Evolutionary conservation across 2,797 vertebrate species (phyloP).

Genomic region (Sebastes variabilis): DNA sequence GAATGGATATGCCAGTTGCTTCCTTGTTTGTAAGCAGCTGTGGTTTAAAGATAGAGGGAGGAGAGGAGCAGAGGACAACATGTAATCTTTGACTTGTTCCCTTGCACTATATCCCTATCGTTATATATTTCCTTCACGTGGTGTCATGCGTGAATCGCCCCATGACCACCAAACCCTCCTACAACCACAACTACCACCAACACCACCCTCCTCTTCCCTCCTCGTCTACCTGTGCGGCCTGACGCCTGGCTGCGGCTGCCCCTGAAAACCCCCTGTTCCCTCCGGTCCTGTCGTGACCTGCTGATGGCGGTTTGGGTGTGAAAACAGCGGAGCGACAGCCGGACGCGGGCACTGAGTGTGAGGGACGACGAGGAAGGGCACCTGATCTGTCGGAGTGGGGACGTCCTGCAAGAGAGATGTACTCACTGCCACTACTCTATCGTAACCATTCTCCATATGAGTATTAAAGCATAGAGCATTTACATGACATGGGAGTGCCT

Average conservation of each 20-base stretch:
- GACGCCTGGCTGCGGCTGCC: constrained; percentile 78
- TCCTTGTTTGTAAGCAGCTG: constrained; percentile 83
- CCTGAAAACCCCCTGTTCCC: constrained; percentile 76
- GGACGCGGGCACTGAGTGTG: constrained; percentile 98
- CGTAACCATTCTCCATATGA: constrained; percentile 89
- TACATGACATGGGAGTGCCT: constrained; percentile 83
- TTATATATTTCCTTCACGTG: constrained; percentile 95
- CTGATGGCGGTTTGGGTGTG: constrained; percentile 82
- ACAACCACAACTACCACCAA: constrained; percentile 79
- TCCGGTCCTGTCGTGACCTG: constrained; percentile 80
- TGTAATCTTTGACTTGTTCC: constrained; percentile 96
- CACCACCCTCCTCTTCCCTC: constrained; percentile 79
- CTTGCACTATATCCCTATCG: constrained; percentile 98
- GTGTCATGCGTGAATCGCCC: constrained; percentile 93
- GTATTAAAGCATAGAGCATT: constrained; percentile 86
- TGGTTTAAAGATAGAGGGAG: constrained; percentile 83
- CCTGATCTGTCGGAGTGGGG: constrained; percentile 99
- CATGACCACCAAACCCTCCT: constrained; percentile 87
- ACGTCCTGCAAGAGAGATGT: constrained; percentile 99
- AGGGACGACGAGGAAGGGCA: constrained; percentile 99
- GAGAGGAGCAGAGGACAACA: constrained; percentile 82
- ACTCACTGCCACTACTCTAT: constrained; percentile 96
- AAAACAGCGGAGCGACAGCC: constrained; percentile 91
- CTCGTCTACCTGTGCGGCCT: constrained; percentile 81
- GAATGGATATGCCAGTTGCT: constrained; percentile 84